A percentile compares a stretch with the other conserved stretches of the same genome.
Conservation (phyloP, 2,797 vertebrate genomes). For the Aulostomus chinensis region DNA sequence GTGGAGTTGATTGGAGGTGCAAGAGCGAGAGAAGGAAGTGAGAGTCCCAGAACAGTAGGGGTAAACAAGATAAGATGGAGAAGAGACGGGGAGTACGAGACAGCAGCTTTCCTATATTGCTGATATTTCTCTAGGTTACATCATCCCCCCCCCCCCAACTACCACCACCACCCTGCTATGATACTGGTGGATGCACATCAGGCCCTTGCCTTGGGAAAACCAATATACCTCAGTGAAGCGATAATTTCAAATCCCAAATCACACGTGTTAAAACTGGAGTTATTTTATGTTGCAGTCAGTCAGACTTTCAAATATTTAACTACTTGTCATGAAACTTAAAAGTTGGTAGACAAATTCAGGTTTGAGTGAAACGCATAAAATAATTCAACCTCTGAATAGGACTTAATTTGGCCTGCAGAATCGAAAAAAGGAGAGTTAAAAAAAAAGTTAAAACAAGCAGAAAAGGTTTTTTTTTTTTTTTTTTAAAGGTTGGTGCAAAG, state of each 20-base stretch:
- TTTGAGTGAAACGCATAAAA: background rate
- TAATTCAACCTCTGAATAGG: conserved; percentile 3
- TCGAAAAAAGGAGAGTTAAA: too few relatives aligned
- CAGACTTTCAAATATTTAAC: conserved; percentile 2
- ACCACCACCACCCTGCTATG: conserved; percentile 21
- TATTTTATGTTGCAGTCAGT: conserved; percentile 5
- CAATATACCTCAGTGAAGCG: conserved; percentile 23
- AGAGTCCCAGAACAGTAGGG: conserved; percentile 5
- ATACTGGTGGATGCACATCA: conserved; percentile 39
- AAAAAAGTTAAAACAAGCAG: too few relatives aligned
- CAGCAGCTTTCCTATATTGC: conserved; percentile 44
- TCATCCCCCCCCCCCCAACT: conserved; percentile 44
- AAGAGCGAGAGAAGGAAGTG: conserved; percentile 18
- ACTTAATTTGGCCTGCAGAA: too few relatives aligned
- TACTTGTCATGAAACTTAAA: background rate
- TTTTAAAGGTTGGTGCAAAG: too few relatives aligned
- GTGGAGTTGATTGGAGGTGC: conserved; percentile 7
- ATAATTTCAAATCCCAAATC: conserved; percentile 4
- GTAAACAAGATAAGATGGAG: conserved; percentile 35
- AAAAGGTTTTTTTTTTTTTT: background rate
- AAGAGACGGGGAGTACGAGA: conserved; percentile 8
- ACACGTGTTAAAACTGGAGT: background rate
- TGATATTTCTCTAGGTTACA: conserved; percentile 70
- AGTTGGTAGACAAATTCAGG: background rate
- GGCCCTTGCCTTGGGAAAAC: conserved; percentile 30